Base-by-base conservation (phyloP, 2,888 invertebrate genomes). In the Catocala fraxini region DNA sequence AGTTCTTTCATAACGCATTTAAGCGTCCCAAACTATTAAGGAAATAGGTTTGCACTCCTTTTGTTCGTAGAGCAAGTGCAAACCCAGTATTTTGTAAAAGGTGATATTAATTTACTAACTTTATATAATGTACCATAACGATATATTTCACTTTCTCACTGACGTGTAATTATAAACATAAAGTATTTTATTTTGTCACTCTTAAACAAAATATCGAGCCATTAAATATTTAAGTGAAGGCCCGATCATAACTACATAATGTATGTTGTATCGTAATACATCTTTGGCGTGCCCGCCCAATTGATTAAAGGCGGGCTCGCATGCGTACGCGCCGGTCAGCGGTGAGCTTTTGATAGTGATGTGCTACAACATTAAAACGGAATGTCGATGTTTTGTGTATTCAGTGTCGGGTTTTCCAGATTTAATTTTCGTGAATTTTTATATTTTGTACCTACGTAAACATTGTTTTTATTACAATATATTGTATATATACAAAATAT, bases 331-430 rank as follows among this genome's bases (percentile, higher is more conserved):
- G 73, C 63, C 56, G 74, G 69, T 46, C 70, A 69, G 77, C 78
- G 79, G 79, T 64, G 67, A 77, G 78, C 80, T 82, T 86, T 82
- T 79, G 59, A 65, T 84, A 86, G 82, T 74, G 82, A 52, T 72
- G 84, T 48, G 12, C 54, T 48, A 45, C 41, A 12, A 35, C 55
- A 10, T 11, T 56, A 25, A 25, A 48, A 58, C 15, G 10, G 6
- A 10, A 41, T 43, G 56, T 69, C 70, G 70, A 75, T 64, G 55
- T 12, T 45, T 47, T 4, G 13, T 35, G 10, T 34, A 3, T 25
- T 15, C 6, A 9, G 15, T 42, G 12, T 15, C 25, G 35, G 0
- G 0, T 39, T 3, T 51, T 9, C 9, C 13, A 34, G 4, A 11
- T 25, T 49, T 49, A 5, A 5, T 3, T 25, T 25, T 4, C 3